A percentile compares a stretch with the other conserved stretches of the same genome.
These are phyloP conservation scores for Syngnathus scovelli DNA, from an alignment of 2,113 vertebrate genomes.

Conservation along the genomic window DNA sequence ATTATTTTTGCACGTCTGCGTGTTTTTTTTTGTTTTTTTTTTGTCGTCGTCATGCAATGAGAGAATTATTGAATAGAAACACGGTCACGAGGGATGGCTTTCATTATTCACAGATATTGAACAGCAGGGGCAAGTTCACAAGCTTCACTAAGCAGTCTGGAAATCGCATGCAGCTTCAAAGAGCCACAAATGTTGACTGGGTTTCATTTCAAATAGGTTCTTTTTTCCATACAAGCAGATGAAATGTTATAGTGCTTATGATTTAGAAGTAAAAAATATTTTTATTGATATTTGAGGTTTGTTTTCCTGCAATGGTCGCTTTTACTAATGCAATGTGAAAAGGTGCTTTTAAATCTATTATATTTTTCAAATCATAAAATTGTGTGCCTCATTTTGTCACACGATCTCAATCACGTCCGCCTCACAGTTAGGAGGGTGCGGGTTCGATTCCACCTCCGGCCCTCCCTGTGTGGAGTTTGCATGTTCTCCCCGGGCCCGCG, in stretches of 20 bases:
- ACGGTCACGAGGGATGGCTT: slow-evolving; percentile 44
- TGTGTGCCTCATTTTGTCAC: background rate
- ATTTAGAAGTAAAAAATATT: slow-evolving; percentile 14
- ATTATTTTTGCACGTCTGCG: slow-evolving; percentile 17
- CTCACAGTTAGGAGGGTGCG: too few species aligned
- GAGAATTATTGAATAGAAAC: slow-evolving; percentile 51
- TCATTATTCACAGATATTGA: slow-evolving; percentile 70
- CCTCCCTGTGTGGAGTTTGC: too few species aligned
- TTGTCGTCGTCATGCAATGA: slow-evolving; percentile 32
- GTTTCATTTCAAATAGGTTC: slow-evolving; percentile 65
- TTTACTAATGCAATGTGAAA: background rate
- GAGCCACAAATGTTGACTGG: slow-evolving; percentile 40
- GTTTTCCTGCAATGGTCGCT: background rate
- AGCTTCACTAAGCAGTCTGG: slow-evolving; percentile 59
- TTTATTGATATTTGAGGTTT: slow-evolving; percentile 33
- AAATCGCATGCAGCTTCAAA: slow-evolving; percentile 52
- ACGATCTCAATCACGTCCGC: background rate
- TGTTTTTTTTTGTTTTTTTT: slow-evolving; percentile 18
- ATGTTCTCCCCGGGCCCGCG: too few species aligned
- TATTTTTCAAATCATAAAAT: slow-evolving; percentile 2
- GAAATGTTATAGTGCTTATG: slow-evolving; percentile 23
- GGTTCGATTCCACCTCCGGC: too few species aligned
- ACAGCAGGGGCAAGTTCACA: slow-evolving; percentile 56
- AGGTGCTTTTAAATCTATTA: background rate
- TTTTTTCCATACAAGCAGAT: slow-evolving; percentile 55